Evolutionary conservation across 2,113 vertebrate species (phyloP), one percentile per base, ranked within the genome.

Genomic region (Notothenia rossii): DNA sequence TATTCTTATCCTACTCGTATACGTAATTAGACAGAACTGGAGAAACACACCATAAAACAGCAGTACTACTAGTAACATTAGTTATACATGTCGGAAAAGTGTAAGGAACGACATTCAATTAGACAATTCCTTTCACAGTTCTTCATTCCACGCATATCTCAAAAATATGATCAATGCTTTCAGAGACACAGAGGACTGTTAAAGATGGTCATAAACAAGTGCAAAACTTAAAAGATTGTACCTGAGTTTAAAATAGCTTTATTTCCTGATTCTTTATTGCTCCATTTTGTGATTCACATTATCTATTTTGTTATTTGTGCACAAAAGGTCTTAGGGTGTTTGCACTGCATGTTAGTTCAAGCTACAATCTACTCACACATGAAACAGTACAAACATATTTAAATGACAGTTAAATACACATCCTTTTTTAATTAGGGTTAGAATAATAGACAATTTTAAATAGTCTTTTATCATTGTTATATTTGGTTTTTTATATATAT

Each of bases 41-140:
- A 60, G 50, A 79, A 78, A 72, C 69, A 71, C 46, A 22, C 70
- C 59, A 36, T 36, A 36, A 36, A 25, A 25, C 25, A 25, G 2
- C 25, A 25, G 25, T n/a, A n/a, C n/a, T n/a, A n/a, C n/a, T n/a
- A n/a, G n/a, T 25, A 25, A 25, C 25, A 25, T 2, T 25, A 2
- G 25, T 25, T 25, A 25, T 25, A 25, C 25, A 25, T 25, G 25
- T 25, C 2, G 25, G 25, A 25, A 25, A 25, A 2, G 25, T 25
- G 25, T 25, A 2, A 25, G 25, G 25, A 25, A 25, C 2, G 25
- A 25, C 33, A 3, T 36, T 36, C 33, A 36, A 4, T 3, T 6
- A 46, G 18, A 51, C 1, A 36, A 4, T 15, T 14, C 0, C 11
- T 18, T 51, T 45, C 13, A 12, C 13, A 12, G 43, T 3, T 45